Conservation (phyloP, 2,888 invertebrate genomes). For the Emmelina monodactyla region DNA sequence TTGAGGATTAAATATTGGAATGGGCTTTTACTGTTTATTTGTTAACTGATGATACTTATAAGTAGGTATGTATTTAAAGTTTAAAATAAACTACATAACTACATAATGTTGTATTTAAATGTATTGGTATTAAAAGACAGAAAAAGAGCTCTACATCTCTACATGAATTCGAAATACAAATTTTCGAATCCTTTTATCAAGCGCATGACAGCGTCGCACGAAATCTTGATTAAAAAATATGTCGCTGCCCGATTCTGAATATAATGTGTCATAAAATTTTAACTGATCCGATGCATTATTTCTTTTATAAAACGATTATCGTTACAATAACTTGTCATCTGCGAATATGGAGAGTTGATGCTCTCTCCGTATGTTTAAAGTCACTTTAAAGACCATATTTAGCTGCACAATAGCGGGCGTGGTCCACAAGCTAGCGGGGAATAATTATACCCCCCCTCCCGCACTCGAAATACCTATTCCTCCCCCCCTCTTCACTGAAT, state of each 20-base stretch:
- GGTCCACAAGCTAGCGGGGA: conserved; percentile 46
- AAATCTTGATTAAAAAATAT: neutral
- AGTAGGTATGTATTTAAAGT: no score
- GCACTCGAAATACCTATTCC: conserved; percentile 15
- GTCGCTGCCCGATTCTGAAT: neutral
- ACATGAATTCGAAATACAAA: no score
- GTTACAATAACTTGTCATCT: conserved; percentile 1
- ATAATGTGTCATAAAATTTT: conserved; percentile 1
- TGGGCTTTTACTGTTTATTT: no score
- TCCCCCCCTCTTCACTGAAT: conserved; percentile 27
- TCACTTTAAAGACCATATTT: conserved; percentile 37
- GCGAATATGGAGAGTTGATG: conserved; percentile 1
- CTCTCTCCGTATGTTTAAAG: conserved; percentile 1
- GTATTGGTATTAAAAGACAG: no score
- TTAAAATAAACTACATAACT: no score
- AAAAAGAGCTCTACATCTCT: no score
- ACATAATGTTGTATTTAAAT: no score
- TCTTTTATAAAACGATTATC: neutral
- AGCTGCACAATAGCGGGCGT: conserved; percentile 56
- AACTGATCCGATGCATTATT: neutral
- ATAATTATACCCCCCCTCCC: conserved; percentile 44
- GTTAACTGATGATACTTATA: no score
- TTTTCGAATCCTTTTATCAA: no score
- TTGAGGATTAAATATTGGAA: no score
- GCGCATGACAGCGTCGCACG: no score